Conservation (phyloP, 2,888 invertebrate species). For the Ectemnius lituratus region DNA sequence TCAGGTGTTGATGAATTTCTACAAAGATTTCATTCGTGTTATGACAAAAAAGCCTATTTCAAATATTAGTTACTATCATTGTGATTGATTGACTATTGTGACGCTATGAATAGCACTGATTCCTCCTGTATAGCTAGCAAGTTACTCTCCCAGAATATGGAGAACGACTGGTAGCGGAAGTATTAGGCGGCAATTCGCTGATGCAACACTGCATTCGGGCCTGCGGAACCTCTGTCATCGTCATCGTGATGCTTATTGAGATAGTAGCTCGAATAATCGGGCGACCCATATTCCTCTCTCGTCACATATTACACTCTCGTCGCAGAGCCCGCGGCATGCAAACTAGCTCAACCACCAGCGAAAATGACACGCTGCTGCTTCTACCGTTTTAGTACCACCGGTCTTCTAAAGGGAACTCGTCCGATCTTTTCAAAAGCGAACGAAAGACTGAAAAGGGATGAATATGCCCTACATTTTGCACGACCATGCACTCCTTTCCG, state of each 20-base stretch:
- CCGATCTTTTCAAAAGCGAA: neutral
- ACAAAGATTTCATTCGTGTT: too few relatives aligned
- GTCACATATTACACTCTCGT: neutral
- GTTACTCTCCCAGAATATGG: too few relatives aligned
- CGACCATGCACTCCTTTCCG: neutral
- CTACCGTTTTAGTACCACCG: neutral
- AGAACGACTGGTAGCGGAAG: too few relatives aligned
- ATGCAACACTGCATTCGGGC: too few relatives aligned
- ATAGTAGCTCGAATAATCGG: conserved; percentile 5
- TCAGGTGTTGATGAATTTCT: too few relatives aligned
- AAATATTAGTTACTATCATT: too few relatives aligned
- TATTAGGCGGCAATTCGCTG: too few relatives aligned
- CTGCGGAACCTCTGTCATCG: too few relatives aligned
- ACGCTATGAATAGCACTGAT: too few relatives aligned
- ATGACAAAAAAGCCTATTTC: too few relatives aligned
- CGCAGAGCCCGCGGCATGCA: neutral
- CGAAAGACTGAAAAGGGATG: neutral
- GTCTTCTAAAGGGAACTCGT: neutral
- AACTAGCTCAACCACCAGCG: neutral
- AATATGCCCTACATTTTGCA: neutral
- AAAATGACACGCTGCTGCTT: neutral
- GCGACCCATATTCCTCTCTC: conserved; percentile 4
- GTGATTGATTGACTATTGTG: too few relatives aligned
- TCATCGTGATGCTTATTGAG: conserved; percentile 3
- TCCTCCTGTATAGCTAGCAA: too few relatives aligned